Conservation (phyloP, 2,888 invertebrate species). For the Leucophenga maculata region DNA sequence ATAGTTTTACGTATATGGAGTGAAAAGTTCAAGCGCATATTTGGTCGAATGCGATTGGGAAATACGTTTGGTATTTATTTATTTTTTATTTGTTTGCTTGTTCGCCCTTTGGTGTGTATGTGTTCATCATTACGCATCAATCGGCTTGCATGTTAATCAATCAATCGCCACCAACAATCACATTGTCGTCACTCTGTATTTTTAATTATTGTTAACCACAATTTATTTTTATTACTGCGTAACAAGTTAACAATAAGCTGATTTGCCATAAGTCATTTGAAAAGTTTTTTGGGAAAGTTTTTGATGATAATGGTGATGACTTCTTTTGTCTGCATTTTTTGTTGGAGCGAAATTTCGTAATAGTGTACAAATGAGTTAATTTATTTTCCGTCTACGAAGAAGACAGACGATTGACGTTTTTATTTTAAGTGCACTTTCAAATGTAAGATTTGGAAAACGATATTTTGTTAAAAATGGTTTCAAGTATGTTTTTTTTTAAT, state of each 20-base stretch:
- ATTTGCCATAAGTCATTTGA: background rate
- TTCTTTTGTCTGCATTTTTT: too few species aligned
- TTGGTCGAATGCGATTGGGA: constrained; percentile 9
- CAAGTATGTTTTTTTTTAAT: background rate
- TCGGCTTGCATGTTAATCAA: constrained; percentile 55
- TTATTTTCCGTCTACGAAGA: too few species aligned
- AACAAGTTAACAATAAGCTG: background rate
- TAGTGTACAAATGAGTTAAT: too few species aligned
- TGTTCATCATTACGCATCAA: background rate
- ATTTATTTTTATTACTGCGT: background rate
- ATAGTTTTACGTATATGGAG: constrained; percentile 15
- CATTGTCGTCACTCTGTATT: too few species aligned
- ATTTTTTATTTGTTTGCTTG: background rate
- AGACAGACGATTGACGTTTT: too few species aligned
- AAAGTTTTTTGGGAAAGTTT: background rate
- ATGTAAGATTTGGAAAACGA: constrained; percentile 31
- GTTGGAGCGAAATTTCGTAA: too few species aligned
- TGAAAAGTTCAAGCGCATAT: constrained; percentile 27
- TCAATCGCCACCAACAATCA: constrained; percentile 36
- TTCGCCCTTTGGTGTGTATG: constrained; percentile 1
- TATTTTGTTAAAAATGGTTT: constrained; percentile 21
- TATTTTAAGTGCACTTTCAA: too few species aligned
- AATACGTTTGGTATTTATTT: background rate
- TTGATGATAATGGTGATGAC: background rate
- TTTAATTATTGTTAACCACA: constrained; percentile 43